phyloP scores from a whole-genome alignment of 2,113 vertebrate genomes.

The Corythornis cristatus region DNA sequence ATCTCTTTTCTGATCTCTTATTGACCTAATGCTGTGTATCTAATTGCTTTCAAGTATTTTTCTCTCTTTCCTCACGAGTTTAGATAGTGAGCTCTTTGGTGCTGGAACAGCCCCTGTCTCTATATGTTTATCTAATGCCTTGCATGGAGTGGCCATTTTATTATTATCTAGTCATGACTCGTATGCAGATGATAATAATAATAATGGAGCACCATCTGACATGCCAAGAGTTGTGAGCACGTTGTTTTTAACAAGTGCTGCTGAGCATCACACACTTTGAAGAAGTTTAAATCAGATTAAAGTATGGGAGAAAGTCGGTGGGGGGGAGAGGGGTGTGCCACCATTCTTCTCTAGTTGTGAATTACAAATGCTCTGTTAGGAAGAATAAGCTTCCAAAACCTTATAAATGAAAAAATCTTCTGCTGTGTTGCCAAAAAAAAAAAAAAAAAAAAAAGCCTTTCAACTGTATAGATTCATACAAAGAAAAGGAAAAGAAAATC shows the following conservation, averaged over 20 bases:
- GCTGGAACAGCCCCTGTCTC: background rate
- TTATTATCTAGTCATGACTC: background rate
- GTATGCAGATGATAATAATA: background rate
- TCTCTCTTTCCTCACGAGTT: background rate
- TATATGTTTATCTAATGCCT: background rate
- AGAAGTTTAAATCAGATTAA: background rate
- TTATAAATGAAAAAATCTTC: background rate
- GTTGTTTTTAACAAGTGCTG: background rate
- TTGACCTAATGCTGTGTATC: background rate
- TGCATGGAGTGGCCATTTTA: background rate
- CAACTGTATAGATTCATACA: slow-evolving; percentile 9
- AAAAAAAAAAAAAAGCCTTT: background rate
- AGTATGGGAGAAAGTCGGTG: background rate
- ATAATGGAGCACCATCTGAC: background rate
- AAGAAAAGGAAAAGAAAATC: slow-evolving; percentile 58
- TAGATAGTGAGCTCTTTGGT: background rate
- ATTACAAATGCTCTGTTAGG: background rate
- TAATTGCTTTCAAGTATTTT: background rate
- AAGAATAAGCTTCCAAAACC: background rate
- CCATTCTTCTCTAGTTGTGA: background rate
- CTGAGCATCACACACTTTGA: background rate
- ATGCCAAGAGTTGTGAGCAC: background rate
- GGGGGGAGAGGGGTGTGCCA: background rate
- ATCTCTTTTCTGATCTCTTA: background rate
- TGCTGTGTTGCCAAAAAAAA: background rate